These are phyloP conservation scores for Fistularia commersonii DNA, from an alignment of 2,797 vertebrate species.

Conservation along the genomic window DNA sequence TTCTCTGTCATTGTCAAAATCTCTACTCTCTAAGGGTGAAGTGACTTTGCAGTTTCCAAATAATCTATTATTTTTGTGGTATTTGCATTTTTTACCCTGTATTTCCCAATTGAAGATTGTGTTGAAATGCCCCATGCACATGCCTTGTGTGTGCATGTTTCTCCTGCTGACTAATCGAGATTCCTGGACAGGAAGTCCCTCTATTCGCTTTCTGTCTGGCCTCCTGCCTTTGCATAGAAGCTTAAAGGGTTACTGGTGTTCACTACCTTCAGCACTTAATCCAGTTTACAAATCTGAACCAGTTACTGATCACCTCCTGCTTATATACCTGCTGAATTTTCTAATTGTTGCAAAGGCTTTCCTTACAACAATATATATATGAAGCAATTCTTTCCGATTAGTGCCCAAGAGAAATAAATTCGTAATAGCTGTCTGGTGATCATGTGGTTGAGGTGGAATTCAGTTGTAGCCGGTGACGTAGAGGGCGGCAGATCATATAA, in stretches of 20 bases:
- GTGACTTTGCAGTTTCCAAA: no score
- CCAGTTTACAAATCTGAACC: conserved; percentile 39
- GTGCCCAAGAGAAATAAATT: no score
- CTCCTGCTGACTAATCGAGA: conserved; percentile 38
- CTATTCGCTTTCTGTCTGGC: conserved; percentile 15
- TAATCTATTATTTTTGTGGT: no score
- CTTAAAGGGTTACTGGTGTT: conserved; percentile 64
- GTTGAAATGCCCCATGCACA: no score
- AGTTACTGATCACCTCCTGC: conserved; percentile 18
- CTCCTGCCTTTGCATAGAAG: conserved; percentile 36
- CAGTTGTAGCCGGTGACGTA: conserved; percentile 45
- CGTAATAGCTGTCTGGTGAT: no score
- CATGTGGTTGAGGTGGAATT: conserved; percentile 19
- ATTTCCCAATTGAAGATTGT: no score
- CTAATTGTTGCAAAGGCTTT: not conserved
- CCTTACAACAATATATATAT: not conserved
- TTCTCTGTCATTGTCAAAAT: no score
- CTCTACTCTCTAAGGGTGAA: no score
- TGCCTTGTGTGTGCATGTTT: not conserved
- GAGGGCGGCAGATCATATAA: conserved; percentile 56
- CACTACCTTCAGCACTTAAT: conserved; percentile 53
- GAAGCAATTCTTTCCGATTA: no score
- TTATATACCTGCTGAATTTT: conserved; percentile 19
- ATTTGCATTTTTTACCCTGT: no score
- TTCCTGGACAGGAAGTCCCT: conserved; percentile 37